phyloP scores from a whole-genome alignment of 2,888 invertebrate species.

The Rhodophaea formosa region DNA sequence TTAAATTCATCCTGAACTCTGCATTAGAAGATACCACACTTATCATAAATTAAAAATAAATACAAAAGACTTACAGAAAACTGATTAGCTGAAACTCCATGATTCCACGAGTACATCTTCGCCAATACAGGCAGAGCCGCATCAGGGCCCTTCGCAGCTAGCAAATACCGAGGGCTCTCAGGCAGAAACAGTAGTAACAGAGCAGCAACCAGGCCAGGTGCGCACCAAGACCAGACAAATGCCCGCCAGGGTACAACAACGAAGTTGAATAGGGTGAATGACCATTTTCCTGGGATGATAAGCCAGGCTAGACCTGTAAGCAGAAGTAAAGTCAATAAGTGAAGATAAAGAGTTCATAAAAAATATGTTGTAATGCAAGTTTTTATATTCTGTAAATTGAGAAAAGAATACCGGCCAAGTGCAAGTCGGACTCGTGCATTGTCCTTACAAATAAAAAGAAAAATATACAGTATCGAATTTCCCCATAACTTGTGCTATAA shows the following conservation, averaged over 20 bases:
- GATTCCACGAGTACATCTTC: constrained; percentile 79
- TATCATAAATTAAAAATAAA: neutral
- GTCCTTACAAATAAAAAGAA: too few relatives aligned
- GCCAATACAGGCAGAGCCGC: constrained; percentile 83
- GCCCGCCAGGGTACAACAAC: constrained; percentile 87
- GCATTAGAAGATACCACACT: too few relatives aligned
- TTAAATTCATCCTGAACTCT: too few relatives aligned
- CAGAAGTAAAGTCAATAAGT: neutral
- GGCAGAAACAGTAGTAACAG: constrained; percentile 81
- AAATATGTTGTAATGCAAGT: too few relatives aligned
- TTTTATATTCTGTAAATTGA: too few relatives aligned
- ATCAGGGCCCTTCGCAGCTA: constrained; percentile 82
- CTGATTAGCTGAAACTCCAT: constrained; percentile 40
- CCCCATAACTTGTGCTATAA: too few relatives aligned
- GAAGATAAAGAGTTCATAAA: too few relatives aligned
- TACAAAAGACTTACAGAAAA: constrained; percentile 66
- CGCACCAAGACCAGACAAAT: constrained; percentile 84
- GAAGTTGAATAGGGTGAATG: constrained; percentile 61
- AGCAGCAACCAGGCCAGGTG: constrained; percentile 84
- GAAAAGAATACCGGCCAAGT: too few relatives aligned
- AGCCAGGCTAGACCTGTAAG: constrained; percentile 84
- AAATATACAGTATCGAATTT: too few relatives aligned
- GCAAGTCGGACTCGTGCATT: too few relatives aligned
- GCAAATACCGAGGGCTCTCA: constrained; percentile 88
- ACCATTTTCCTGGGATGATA: constrained; percentile 83